Conservation (phyloP, 2,888 invertebrate species). For the Strigamia maritima region DNA sequence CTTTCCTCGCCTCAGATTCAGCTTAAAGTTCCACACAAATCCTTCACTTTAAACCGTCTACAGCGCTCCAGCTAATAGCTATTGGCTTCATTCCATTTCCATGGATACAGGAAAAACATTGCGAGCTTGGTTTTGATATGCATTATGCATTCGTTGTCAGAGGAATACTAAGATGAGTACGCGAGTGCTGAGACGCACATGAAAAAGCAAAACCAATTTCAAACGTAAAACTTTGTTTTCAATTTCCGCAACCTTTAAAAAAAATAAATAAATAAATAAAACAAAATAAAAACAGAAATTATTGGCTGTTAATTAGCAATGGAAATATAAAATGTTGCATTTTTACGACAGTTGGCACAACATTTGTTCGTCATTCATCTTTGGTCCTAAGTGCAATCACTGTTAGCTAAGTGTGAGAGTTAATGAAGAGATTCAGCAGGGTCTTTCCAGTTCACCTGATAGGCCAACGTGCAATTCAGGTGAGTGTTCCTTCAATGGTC, state of each 20-base stretch:
- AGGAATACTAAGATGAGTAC: background rate
- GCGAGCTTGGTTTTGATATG: background rate
- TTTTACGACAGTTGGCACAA: constrained; percentile 12
- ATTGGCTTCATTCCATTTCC: constrained; percentile 5
- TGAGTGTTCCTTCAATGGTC: constrained; percentile 31
- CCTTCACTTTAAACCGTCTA: background rate
- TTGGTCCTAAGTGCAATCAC: constrained; percentile 16
- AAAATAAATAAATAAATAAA: too few relatives aligned
- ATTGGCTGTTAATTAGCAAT: background rate
- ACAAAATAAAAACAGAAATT: too few relatives aligned
- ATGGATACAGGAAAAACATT: background rate
- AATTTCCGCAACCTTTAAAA: background rate
- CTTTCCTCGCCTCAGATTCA: background rate
- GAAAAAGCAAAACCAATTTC: background rate
- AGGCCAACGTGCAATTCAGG: constrained; percentile 27
- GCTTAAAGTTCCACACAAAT: background rate
- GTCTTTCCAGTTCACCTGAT: constrained; percentile 28
- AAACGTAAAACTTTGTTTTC: background rate
- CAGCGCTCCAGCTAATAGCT: background rate
- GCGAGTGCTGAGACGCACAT: background rate
- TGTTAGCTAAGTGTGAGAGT: constrained; percentile 19
- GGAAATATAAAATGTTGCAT: background rate
- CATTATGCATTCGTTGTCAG: constrained; percentile 10
- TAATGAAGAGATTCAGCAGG: constrained; percentile 27
- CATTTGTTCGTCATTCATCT: background rate